A percentile compares a stretch with the other conserved stretches of the same genome.
phyloP scores from a whole-genome alignment of 2,888 invertebrate species.

The Sinelater perroti region DNA sequence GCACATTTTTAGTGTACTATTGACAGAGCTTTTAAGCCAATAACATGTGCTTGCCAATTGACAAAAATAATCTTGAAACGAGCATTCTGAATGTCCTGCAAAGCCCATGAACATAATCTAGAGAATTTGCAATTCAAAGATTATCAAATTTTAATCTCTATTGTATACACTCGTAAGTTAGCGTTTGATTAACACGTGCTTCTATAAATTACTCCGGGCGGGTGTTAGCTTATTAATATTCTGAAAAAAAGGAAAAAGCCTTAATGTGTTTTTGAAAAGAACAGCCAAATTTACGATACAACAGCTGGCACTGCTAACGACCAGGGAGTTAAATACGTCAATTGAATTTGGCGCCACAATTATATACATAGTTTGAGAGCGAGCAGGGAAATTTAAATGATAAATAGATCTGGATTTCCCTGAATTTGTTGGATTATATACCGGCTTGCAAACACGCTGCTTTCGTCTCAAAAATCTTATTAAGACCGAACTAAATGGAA shows the following conservation, averaged over 20 bases:
- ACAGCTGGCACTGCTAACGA: constrained; percentile 18
- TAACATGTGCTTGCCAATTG: constrained; percentile 32
- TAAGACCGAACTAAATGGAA: constrained; percentile 2
- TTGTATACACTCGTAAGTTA: too few relatives aligned
- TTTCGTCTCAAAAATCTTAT: constrained; percentile 7
- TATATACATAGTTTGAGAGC: constrained; percentile 6
- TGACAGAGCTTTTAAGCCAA: constrained; percentile 28
- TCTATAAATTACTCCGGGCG: too few relatives aligned
- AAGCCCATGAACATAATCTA: constrained; percentile 2
- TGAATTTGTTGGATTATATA: too few relatives aligned
- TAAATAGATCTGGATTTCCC: constrained; percentile 6
- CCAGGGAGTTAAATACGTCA: constrained; percentile 15
- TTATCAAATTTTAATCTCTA: too few relatives aligned
- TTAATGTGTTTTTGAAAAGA: constrained; percentile 9
- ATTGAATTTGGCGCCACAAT: constrained; percentile 24
- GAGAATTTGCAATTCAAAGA: too few relatives aligned
- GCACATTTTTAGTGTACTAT: constrained; percentile 27
- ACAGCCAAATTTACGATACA: constrained; percentile 15
- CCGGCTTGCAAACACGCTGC: too few relatives aligned
- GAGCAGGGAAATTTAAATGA: not conserved
- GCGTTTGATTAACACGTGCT: too few relatives aligned
- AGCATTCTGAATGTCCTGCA: not conserved
- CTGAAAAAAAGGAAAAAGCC: constrained; percentile 10
- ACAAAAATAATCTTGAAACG: constrained; percentile 29
- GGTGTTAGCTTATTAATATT: constrained; percentile 2